Conservation (phyloP, 2,888 invertebrate species). For the Strigamia maritima region DNA sequence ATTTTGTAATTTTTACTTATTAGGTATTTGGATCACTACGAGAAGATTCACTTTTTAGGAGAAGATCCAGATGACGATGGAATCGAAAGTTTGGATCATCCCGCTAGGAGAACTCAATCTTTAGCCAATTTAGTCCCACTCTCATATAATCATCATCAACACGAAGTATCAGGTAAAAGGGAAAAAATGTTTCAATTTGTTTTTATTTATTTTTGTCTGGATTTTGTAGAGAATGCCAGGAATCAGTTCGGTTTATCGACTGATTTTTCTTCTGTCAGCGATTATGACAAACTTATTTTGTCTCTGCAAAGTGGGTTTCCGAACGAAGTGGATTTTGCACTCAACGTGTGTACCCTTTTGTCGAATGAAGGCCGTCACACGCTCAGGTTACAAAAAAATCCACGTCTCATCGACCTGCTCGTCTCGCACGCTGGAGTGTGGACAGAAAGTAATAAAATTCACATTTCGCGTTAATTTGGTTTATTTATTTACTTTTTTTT, state of each 20-base stretch:
- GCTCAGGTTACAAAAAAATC: constrained; percentile 77
- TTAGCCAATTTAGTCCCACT: constrained; percentile 65
- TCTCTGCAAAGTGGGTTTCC: constrained; percentile 93
- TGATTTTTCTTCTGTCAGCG: constrained; percentile 50
- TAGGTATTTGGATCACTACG: constrained; percentile 75
- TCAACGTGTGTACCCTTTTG: constrained; percentile 92
- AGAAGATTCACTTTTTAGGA: constrained; percentile 82
- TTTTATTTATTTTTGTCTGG: not conserved
- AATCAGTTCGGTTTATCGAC: constrained; percentile 43
- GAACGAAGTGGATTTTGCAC: constrained; percentile 97
- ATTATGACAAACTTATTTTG: constrained; percentile 81
- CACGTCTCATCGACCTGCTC: constrained; percentile 80
- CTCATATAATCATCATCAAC: constrained; percentile 74
- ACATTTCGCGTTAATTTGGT: not conserved
- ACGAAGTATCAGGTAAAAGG: constrained; percentile 65
- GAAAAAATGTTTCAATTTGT: not conserved
- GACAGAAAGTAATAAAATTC: constrained; percentile 65
- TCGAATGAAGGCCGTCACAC: constrained; percentile 91
- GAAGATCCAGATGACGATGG: constrained; percentile 79
- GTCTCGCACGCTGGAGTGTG: constrained; percentile 93
- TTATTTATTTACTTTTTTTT: constrained; percentile 20
- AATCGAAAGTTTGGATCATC: constrained; percentile 62
- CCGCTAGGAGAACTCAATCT: constrained; percentile 64
- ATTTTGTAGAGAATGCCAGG: constrained; percentile 44
- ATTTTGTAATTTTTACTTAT: constrained; percentile 38